Conservation (phyloP, 1,140 invertebrate species). For the Geopemphigus sp. region DNA sequence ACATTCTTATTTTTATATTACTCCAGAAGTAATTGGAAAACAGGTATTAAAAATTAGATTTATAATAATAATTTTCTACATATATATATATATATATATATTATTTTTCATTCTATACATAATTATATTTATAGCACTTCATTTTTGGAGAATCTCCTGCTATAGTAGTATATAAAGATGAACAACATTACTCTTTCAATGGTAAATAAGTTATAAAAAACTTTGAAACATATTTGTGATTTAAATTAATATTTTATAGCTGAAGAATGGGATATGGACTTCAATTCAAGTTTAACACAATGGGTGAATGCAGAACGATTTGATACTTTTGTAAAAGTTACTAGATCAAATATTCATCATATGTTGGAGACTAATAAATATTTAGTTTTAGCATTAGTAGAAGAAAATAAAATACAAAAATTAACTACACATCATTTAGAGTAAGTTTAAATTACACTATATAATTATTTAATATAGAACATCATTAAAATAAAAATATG, state of each 20-base stretch:
- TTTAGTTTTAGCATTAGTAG: slow-evolving; percentile 79
- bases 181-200: slow-evolving; percentile 67
- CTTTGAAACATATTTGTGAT: not conserved
- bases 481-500: not conserved
- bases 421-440: slow-evolving; percentile 76
- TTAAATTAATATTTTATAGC: slow-evolving; percentile 37
- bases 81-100: not conserved
- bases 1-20: slow-evolving; percentile 81
- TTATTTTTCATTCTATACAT: not conserved
- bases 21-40: slow-evolving; percentile 65
- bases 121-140: slow-evolving; percentile 58
- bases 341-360: slow-evolving; percentile 78
- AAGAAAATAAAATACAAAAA: slow-evolving; percentile 82
- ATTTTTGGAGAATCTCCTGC: slow-evolving; percentile 66
- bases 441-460: slow-evolving; percentile 53
- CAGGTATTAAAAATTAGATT: slow-evolving; percentile 54
- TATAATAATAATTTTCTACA: too few relatives aligned
- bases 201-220: slow-evolving; percentile 57
- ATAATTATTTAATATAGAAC: not conserved
- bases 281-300: slow-evolving; percentile 69
- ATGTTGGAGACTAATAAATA: slow-evolving; percentile 80
- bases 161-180: slow-evolving; percentile 84
- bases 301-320: slow-evolving; percentile 92
- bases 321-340: slow-evolving; percentile 83
- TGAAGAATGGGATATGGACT: slow-evolving; percentile 52